A percentile compares a stretch with the other conserved stretches of the same genome.
Evolutionary conservation across 2,797 vertebrate species (phyloP).

Genomic region (Fringilla coelebs): DNA sequence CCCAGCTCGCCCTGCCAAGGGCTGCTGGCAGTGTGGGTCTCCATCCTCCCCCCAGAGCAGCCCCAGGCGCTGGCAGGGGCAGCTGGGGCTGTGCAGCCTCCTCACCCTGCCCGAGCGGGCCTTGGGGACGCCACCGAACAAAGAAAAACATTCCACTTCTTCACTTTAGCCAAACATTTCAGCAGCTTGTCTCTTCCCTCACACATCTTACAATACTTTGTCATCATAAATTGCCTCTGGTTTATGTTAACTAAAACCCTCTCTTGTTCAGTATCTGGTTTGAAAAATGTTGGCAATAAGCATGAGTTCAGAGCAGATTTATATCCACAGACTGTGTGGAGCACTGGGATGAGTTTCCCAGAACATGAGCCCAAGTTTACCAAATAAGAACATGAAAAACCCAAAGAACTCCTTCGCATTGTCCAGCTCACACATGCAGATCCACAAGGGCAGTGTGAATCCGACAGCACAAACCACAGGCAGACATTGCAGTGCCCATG

Average conservation of each 20-base stretch:
- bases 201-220: neutral
- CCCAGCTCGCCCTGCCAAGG: neutral
- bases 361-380: neutral
- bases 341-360: neutral
- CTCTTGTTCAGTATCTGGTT: neutral
- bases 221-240: neutral
- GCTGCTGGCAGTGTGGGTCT: neutral
- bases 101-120: neutral
- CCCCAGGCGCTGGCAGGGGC: neutral
- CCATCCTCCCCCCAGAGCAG: neutral
- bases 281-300: neutral
- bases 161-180: neutral
- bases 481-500: neutral
- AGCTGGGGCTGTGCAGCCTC: neutral
- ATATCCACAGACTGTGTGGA: neutral
- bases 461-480: neutral
- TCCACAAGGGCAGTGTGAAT: accelerated
- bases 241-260: neutral
- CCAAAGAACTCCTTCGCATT: neutral
- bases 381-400: slow-evolving; percentile 28
- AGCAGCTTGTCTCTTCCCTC: neutral
- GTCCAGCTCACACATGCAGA: neutral
- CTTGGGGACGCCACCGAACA: neutral
- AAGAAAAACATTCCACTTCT: neutral
- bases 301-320: neutral